Percentiles rank a stretch among this genome's conserved stretches.
These are phyloP conservation scores for Panulirus ornatus DNA, from an alignment of 1,140 invertebrate genomes.

Conservation along the genomic window DNA sequence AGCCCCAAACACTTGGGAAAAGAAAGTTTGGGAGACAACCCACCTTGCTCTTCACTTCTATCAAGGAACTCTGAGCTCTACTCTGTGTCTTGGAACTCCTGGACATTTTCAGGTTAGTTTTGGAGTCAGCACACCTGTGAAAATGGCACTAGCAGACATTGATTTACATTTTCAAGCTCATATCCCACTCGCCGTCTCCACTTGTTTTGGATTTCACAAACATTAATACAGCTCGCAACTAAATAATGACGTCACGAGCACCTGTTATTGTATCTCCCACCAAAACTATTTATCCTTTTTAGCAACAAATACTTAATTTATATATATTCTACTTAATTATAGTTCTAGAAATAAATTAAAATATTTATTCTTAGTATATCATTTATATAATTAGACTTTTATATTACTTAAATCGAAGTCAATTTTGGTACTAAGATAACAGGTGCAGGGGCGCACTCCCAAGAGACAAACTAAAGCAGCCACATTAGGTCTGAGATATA, in stretches of 20 bases:
- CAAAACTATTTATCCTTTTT: neutral
- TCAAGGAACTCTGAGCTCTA: constrained; percentile 3
- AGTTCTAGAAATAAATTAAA: too few relatives aligned
- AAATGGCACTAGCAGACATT: neutral
- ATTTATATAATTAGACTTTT: too few relatives aligned
- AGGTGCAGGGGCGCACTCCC: too few relatives aligned
- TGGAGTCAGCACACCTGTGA: neutral
- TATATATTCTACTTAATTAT: too few relatives aligned
- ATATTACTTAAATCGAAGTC: too few relatives aligned
- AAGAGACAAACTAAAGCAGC: too few relatives aligned
- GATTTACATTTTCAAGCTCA: constrained; percentile 5
- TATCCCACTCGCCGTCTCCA: neutral
- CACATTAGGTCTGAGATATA: too few relatives aligned
- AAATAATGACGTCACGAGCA: neutral
- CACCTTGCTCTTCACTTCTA: constrained; percentile 42
- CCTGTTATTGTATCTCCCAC: neutral
- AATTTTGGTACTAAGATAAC: too few relatives aligned
- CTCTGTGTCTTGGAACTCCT: constrained; percentile 18
- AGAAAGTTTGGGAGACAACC: neutral
- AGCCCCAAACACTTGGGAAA: neutral
- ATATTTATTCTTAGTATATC: too few relatives aligned
- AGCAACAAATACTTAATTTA: too few relatives aligned
- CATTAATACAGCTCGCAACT: too few relatives aligned
- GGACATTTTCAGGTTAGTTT: constrained; percentile 12
- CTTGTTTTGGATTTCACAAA: neutral